Conservation (phyloP, 2,113 vertebrate species). For the Eclectus roratus region DNA sequence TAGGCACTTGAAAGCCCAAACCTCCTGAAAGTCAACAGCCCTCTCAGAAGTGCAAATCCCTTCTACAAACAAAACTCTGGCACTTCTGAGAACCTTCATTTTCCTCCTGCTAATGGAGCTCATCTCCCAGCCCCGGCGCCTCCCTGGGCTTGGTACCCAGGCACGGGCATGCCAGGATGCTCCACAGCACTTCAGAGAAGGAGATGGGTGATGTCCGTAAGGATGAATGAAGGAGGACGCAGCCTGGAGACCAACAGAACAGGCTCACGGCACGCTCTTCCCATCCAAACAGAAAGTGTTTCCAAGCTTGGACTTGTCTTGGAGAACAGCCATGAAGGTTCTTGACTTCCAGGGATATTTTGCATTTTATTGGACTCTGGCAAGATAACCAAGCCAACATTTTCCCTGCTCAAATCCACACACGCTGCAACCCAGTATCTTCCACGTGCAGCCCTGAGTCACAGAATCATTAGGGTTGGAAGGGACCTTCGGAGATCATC, state of each 20-base stretch:
- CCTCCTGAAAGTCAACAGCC: conserved; percentile 30
- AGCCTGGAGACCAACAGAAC: background rate
- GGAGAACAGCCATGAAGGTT: background rate
- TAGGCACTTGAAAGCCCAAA: background rate
- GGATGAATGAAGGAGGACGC: background rate
- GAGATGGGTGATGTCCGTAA: background rate
- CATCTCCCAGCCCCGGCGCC: background rate
- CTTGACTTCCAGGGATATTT: background rate
- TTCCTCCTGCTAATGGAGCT: background rate
- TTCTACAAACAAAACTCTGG: conserved; percentile 27
- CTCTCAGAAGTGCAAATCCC: conserved; percentile 39
- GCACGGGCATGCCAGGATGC: accelerated
- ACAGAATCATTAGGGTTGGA: background rate
- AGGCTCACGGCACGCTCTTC: background rate
- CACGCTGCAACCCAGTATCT: background rate
- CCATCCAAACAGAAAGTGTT: background rate
- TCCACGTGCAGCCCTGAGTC: background rate
- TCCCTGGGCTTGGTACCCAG: background rate
- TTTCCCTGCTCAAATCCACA: background rate
- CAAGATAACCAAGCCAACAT: background rate
- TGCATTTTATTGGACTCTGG: background rate
- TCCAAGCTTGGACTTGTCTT: background rate
- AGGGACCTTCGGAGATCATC: background rate
- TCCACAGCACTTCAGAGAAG: background rate
- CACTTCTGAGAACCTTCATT: background rate